These are phyloP conservation scores for Pardalotus punctatus DNA, from an alignment of 2,113 vertebrate species.

Conservation along the genomic window DNA sequence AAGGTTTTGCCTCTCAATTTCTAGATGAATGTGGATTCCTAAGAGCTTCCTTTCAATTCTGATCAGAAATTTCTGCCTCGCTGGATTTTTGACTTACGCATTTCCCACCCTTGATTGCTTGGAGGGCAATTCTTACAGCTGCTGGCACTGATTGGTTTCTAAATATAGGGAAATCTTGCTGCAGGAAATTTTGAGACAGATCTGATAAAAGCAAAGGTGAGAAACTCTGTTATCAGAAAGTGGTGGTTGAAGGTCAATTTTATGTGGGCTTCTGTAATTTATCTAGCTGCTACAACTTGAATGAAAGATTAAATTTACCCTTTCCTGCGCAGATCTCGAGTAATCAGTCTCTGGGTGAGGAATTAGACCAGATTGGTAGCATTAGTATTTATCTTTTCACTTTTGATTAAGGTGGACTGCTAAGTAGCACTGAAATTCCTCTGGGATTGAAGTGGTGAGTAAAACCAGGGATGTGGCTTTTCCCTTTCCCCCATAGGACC, in stretches of 20 bases:
- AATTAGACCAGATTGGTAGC: background rate
- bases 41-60: background rate
- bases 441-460: background rate
- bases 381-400: background rate
- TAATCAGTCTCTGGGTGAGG: background rate
- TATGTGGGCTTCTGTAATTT: background rate
- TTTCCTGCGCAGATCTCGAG: background rate
- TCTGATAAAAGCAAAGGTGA: conserved; percentile 26
- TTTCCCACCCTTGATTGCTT: conserved; percentile 24
- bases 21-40: background rate
- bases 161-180: conserved; percentile 45
- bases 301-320: background rate
- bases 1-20: background rate
- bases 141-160: conserved; percentile 41
- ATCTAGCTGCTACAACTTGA: background rate
- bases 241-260: conserved; percentile 13
- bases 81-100: background rate
- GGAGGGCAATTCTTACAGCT: conserved; percentile 22
- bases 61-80: conserved; percentile 22
- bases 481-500: accelerated
- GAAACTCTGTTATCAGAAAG: conserved; percentile 15
- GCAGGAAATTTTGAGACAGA: background rate
- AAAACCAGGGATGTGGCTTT: background rate
- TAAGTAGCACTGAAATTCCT: background rate
- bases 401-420: background rate